These are phyloP conservation scores for Notechis scutatus DNA, from an alignment of 2,113 vertebrate genomes.

Conservation along the genomic window DNA sequence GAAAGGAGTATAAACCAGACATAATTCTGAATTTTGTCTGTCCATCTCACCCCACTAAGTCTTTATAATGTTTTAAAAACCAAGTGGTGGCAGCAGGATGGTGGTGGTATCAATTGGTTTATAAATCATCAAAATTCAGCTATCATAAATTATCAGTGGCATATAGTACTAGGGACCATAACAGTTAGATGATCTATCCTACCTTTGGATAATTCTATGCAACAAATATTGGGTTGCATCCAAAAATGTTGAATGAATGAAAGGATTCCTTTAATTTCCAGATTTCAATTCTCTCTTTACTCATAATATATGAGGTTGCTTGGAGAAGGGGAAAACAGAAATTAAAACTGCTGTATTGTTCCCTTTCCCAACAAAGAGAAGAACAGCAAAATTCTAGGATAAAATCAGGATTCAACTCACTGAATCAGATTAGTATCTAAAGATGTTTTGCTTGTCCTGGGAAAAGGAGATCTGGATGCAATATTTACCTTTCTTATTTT, in stretches of 20 bases:
- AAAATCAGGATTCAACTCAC: background rate
- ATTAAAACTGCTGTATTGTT: background rate
- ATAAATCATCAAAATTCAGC: background rate
- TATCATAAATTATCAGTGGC: background rate
- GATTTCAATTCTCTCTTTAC: background rate
- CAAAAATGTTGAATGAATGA: background rate
- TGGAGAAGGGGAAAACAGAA: background rate
- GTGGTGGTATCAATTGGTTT: background rate
- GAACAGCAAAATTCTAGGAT: background rate
- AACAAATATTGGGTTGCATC: background rate
- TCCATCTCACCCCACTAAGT: background rate
- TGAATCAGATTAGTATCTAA: background rate
- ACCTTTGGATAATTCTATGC: background rate
- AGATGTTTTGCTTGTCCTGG: background rate
- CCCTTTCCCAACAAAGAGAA: background rate
- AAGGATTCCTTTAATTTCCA: background rate
- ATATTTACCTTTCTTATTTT: background rate
- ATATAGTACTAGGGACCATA: background rate
- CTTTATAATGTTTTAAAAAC: background rate
- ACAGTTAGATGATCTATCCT: background rate
- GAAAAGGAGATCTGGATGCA: background rate
- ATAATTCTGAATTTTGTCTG: background rate
- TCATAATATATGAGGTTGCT: background rate
- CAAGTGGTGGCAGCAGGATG: background rate
- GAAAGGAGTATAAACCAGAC: background rate